Evolutionary conservation across 2,888 invertebrate genomes (phyloP).

Genomic region (Orchesellides sinensis): DNA sequence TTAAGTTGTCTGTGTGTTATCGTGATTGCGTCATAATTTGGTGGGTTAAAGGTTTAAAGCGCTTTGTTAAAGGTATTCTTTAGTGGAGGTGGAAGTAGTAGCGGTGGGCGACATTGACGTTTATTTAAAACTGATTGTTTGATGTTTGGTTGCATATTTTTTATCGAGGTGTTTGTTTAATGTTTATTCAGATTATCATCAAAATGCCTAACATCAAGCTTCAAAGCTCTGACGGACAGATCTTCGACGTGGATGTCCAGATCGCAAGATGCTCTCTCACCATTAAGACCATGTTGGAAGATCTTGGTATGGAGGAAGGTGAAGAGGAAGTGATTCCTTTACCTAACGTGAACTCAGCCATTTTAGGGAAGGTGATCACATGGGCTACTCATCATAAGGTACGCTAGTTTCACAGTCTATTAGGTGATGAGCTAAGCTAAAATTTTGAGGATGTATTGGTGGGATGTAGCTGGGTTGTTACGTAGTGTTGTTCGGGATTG

Average conservation of each 20-base stretch:
- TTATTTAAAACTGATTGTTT: too few species aligned
- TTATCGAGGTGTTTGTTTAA: too few species aligned
- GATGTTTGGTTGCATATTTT: too few species aligned
- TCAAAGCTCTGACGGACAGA: slow-evolving; percentile 96
- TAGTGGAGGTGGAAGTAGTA: too few species aligned
- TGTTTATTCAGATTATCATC: too few species aligned
- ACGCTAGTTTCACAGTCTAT: not conserved
- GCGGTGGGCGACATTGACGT: too few species aligned
- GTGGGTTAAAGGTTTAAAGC: too few species aligned
- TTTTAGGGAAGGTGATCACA: slow-evolving; percentile 93
- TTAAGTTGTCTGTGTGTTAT: too few species aligned
- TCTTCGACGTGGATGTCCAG: slow-evolving; percentile 97
- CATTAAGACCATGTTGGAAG: slow-evolving; percentile 98
- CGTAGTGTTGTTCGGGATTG: not conserved
- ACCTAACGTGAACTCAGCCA: slow-evolving; percentile 98
- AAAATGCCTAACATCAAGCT: slow-evolving; percentile 96
- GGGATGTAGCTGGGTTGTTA: not conserved
- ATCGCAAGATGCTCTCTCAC: slow-evolving; percentile 98
- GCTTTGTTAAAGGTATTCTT: too few species aligned
- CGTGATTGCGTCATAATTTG: too few species aligned
- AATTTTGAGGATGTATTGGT: too few species aligned
- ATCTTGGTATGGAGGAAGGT: slow-evolving; percentile 90
- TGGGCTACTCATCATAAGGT: slow-evolving; percentile 94
- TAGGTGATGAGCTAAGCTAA: too few species aligned
- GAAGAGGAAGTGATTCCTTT: slow-evolving; percentile 96